phyloP scores from a whole-genome alignment of 1,140 invertebrate species.

The Nylanderia fulva region DNA sequence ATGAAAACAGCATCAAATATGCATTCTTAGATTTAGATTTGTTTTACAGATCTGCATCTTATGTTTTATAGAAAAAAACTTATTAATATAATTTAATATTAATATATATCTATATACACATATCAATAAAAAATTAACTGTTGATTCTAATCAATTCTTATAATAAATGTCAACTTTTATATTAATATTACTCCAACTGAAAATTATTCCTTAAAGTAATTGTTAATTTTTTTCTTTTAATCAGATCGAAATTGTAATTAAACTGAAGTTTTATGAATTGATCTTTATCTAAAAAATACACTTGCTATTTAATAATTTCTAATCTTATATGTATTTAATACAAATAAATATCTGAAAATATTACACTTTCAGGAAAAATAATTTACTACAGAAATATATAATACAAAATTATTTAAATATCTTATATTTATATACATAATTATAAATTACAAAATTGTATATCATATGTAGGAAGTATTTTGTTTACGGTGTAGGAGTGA shows the following conservation, averaged over 20 bases:
- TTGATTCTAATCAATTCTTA: slow-evolving; percentile 16
- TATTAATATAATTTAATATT: not conserved
- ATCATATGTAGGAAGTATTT: slow-evolving; percentile 1
- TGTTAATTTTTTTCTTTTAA: not conserved
- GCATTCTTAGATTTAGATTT: not conserved
- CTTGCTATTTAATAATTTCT: not conserved
- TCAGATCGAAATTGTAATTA: not conserved
- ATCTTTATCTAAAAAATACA: no score
- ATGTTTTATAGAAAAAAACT: not conserved
- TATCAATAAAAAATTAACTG: not conserved
- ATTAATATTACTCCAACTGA: not conserved
- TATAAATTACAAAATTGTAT: not conserved
- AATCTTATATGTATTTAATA: not conserved
- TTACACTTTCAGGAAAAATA: not conserved
- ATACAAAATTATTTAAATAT: slow-evolving; percentile 32
- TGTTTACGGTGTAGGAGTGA: slow-evolving; percentile 79
- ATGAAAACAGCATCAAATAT: no score
- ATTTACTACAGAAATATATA: slow-evolving; percentile 22
- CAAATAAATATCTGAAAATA: not conserved
- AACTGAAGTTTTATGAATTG: not conserved
- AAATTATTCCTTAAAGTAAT: no score
- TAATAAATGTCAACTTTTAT: not conserved
- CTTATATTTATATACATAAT: slow-evolving; percentile 38
- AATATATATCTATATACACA: not conserved
- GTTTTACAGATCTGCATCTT: not conserved